Evolutionary conservation across 37 sponge, comb jelly and placozoan genomes (phyloP).

Genomic region (Agelas oroides): DNA sequence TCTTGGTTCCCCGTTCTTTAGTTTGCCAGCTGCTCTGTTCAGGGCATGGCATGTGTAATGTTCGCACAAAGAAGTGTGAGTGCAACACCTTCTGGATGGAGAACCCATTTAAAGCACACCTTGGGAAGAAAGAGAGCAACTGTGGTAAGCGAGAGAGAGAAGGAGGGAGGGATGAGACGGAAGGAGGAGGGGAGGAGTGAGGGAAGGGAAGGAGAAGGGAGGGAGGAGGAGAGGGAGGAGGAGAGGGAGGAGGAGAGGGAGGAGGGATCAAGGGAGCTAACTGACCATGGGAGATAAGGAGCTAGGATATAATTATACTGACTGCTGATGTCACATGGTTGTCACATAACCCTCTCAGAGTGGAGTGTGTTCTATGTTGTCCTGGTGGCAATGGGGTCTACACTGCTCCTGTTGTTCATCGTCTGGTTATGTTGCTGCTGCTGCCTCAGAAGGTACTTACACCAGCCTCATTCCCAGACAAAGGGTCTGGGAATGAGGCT

Average conservation of each 20-base stretch:
- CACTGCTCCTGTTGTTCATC: conserved; percentile 25
- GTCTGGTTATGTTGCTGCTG: conserved; percentile 77
- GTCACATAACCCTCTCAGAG: conserved; percentile 14
- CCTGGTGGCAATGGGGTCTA: conserved; percentile 31
- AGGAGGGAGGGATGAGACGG: neutral
- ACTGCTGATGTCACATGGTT: neutral
- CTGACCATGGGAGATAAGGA: too few species aligned
- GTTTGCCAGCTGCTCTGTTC: conserved; percentile 86
- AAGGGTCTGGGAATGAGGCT: neutral
- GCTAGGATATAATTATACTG: too few species aligned
- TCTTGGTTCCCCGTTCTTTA: conserved; percentile 1
- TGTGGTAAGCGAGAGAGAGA: conserved; percentile 41
- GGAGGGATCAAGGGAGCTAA: neutral
- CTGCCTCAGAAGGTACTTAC: conserved; percentile 63
- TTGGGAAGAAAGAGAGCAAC: conserved; percentile 55
- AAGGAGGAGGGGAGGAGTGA: neutral
- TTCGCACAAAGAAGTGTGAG: conserved; percentile 65
- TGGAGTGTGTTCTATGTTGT: conserved; percentile 77
- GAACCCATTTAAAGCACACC: conserved; percentile 83
- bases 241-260: neutral
- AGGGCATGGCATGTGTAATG: conserved; percentile 80
- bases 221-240: neutral
- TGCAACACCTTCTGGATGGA: conserved; percentile 93
- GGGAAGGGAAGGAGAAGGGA: conserved; percentile 1
- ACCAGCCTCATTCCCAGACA: too few species aligned